Conservation (phyloP, 2,888 invertebrate species). For the Oscheius myriophilus region DNA sequence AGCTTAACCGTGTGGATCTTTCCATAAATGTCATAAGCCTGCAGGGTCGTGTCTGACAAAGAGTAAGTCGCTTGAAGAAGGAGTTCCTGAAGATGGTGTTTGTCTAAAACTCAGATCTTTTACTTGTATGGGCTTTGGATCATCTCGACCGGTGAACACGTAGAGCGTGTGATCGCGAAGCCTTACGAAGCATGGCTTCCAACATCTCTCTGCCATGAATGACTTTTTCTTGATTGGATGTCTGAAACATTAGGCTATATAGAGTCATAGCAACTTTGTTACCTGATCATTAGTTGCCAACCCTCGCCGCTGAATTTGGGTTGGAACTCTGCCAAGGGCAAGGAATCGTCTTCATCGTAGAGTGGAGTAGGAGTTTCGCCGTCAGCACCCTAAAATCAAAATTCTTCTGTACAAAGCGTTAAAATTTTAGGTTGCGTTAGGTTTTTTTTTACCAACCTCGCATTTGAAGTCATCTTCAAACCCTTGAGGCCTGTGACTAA, state of each 20-base stretch:
- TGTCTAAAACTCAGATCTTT: not conserved
- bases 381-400: slow-evolving; percentile 28
- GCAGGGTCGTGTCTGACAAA: slow-evolving; percentile 74
- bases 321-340: slow-evolving; percentile 90
- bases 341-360: slow-evolving; percentile 90
- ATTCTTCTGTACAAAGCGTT: not conserved
- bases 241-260: slow-evolving; percentile 74
- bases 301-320: slow-evolving; percentile 84
- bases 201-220: slow-evolving; percentile 77
- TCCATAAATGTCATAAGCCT: slow-evolving; percentile 97
- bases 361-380: slow-evolving; percentile 72
- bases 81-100: slow-evolving; percentile 62
- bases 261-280: not conserved
- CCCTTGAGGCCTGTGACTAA: slow-evolving; percentile 60
- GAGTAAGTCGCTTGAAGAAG: slow-evolving; percentile 73
- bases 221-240: slow-evolving; percentile 97
- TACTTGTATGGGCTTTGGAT: slow-evolving; percentile 40
- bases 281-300: slow-evolving; percentile 77
- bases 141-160: slow-evolving; percentile 50
- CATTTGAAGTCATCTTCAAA: slow-evolving; percentile 70
- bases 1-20: slow-evolving; percentile 98
- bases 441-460: slow-evolving; percentile 29
- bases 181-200: slow-evolving; percentile 94
- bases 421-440: not conserved
- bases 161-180: slow-evolving; percentile 84